phyloP scores from a whole-genome alignment of 2,888 invertebrate genomes.

The Netelia virgata region DNA sequence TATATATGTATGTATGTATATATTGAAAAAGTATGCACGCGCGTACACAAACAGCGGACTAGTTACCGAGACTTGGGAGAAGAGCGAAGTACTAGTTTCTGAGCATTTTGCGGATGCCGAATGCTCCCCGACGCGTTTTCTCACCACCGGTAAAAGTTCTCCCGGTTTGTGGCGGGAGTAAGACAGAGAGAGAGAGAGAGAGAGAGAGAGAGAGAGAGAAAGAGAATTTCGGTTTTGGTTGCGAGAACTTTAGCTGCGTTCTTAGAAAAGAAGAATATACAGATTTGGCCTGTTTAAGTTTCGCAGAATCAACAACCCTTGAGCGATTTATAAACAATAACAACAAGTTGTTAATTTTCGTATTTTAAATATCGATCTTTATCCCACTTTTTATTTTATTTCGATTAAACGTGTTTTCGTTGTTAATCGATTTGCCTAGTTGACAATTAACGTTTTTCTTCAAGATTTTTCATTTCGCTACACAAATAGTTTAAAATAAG shows the following conservation, averaged over 20 bases:
- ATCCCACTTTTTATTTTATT: too few species aligned
- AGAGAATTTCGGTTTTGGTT: conserved; percentile 55
- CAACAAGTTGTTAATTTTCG: too few species aligned
- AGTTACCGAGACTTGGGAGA: conserved; percentile 34
- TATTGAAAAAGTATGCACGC: conserved; percentile 6
- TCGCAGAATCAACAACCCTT: too few species aligned
- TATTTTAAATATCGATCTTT: too few species aligned
- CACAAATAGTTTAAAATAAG: too few species aligned
- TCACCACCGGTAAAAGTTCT: conserved; percentile 58
- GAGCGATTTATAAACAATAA: too few species aligned
- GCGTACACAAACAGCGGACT: not conserved
- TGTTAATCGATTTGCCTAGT: too few species aligned
- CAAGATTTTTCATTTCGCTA: not conserved
- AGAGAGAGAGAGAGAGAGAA: conserved; percentile 8
- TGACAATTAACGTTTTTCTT: not conserved
- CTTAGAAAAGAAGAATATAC: not conserved
- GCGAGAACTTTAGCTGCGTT: conserved; percentile 36
- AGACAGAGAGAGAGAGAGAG: conserved; percentile 1
- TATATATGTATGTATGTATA: not conserved
- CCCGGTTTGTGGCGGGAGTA: conserved; percentile 7
- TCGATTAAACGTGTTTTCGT: too few species aligned
- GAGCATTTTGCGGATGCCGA: conserved; percentile 49
- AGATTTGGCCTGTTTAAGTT: too few species aligned
- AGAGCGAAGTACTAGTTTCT: conserved; percentile 52
- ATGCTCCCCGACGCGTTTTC: conserved; percentile 46